phyloP scores from a whole-genome alignment of 2,797 vertebrate species.

The Adrianichthys oophorus region DNA sequence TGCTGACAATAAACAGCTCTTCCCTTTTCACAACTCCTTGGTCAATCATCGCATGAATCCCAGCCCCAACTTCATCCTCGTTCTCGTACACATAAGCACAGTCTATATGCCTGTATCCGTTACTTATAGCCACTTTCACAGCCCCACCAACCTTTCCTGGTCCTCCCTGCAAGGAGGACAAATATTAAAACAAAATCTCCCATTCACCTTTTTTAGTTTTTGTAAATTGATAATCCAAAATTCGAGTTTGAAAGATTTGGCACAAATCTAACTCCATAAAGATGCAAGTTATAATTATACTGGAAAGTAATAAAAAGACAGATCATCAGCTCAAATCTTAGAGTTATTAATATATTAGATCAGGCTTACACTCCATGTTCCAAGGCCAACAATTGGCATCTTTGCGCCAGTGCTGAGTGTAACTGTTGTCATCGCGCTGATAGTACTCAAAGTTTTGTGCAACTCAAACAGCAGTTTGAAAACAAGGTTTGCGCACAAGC shows the following conservation, averaged over 20 bases:
- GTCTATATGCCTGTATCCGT: slow-evolving; percentile 84
- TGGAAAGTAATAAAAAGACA: too few species aligned
- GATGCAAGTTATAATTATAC: too few species aligned
- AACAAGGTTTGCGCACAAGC: too few species aligned
- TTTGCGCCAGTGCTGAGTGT: slow-evolving; percentile 65
- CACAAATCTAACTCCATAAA: too few species aligned
- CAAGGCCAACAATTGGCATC: slow-evolving; percentile 73
- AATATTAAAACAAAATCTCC: not conserved
- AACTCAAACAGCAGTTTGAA: too few species aligned
- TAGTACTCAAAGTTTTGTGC: not conserved
- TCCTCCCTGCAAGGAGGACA: slow-evolving; percentile 62
- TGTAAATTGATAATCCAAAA: too few species aligned
- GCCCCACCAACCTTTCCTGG: slow-evolving; percentile 73
- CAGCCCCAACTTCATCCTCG: slow-evolving; percentile 80
- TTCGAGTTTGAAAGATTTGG: too few species aligned
- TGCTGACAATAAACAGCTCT: slow-evolving; percentile 86
- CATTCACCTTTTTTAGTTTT: too few species aligned
- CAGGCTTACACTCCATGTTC: slow-evolving; percentile 75
- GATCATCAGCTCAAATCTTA: too few species aligned
- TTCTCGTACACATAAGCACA: slow-evolving; percentile 82
- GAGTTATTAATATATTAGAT: not conserved
- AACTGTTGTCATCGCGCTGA: slow-evolving; percentile 50
- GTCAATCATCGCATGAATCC: slow-evolving; percentile 79
- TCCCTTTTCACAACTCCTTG: slow-evolving; percentile 80
- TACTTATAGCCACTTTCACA: slow-evolving; percentile 76